Conservation (phyloP, 2,888 invertebrate species). For the Sphinx pinastri region DNA sequence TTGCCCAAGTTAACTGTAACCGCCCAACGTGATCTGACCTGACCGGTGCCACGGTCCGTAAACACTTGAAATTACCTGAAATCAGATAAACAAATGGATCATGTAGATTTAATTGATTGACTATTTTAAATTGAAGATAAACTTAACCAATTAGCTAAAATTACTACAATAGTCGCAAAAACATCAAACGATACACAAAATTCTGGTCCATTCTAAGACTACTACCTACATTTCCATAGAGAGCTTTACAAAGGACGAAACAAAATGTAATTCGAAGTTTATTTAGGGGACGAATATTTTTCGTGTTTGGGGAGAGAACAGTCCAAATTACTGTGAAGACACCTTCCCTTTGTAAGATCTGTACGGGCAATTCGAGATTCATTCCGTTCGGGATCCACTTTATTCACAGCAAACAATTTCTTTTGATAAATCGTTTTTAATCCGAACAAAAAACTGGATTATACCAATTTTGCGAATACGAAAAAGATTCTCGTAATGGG, state of each 20-base stretch:
- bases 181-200: neutral
- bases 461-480: slow-evolving; percentile 42
- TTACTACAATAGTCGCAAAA: neutral
- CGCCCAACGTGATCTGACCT: too few species aligned
- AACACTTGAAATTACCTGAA: too few species aligned
- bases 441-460: slow-evolving; percentile 51
- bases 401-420: slow-evolving; percentile 50
- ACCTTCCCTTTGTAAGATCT: slow-evolving; percentile 48
- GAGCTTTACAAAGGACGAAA: neutral
- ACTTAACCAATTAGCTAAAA: neutral
- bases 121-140: too few species aligned
- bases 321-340: slow-evolving; percentile 35
- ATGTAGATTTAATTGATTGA: too few species aligned
- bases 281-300: slow-evolving; percentile 9
- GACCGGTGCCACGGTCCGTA: too few species aligned
- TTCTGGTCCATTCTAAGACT: neutral
- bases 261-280: slow-evolving; percentile 12
- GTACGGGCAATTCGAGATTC: slow-evolving; percentile 39
- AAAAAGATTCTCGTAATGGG: slow-evolving; percentile 52
- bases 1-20: too few species aligned
- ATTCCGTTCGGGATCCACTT: slow-evolving; percentile 42
- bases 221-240: neutral
- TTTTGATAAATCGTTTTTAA: slow-evolving; percentile 58
- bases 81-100: too few species aligned
- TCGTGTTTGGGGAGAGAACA: slow-evolving; percentile 21